Base-by-base conservation (phyloP, 2,113 vertebrate genomes). In the Pygoscelis adeliae region DNA sequence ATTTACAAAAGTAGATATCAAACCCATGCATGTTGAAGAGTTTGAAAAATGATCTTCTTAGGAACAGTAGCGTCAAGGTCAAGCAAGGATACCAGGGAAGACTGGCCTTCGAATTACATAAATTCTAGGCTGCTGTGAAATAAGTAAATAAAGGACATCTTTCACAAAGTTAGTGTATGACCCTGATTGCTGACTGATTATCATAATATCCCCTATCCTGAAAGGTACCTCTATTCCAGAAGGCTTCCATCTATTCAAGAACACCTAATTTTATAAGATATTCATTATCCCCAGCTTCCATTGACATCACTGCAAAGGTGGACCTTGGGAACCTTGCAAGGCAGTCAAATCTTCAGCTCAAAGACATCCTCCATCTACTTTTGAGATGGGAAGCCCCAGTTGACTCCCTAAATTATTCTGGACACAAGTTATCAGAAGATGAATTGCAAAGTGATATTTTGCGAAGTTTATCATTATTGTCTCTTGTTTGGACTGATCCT, bases 91-190 rank as follows among this genome's bases (percentile, higher is more conserved):
- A 42, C 3, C 18, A 32, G 11, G 18, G 34, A 76, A 73, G 42
- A 56, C n/a, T 34, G 10, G 14, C 23, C 74, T 82, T 53, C 29
- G 58, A 70, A 71, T 53, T 50, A 27, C 20, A 11, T 56, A 62
- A 62, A 81, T 36, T 81, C 56, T 40, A 58, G 44, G 29, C 29
- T 69, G 47, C 36, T 82, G 13, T 20, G 52, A 63, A 76, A 56
- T 27, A 58, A 74, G 44, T 20, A 44, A 34, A 27, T 15, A n/a
- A 42, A 82, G 19, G 15, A 40, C 10, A 59, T 36, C 12, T 71
- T 74, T 36, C 30, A 63, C 8, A 2, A 67, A 82, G 13, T 38
- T 27, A 73, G 26, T 0, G 0, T n/a, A 16, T 27, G 11, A 82
- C 19, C 53, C n/a, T 84, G 40, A 55, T 13, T 76, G 36, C 12